Percentiles rank a stretch among this genome's conserved stretches.
Conservation (phyloP, 92 coral and sea anemone genomes). For the Diadumene lineata region DNA sequence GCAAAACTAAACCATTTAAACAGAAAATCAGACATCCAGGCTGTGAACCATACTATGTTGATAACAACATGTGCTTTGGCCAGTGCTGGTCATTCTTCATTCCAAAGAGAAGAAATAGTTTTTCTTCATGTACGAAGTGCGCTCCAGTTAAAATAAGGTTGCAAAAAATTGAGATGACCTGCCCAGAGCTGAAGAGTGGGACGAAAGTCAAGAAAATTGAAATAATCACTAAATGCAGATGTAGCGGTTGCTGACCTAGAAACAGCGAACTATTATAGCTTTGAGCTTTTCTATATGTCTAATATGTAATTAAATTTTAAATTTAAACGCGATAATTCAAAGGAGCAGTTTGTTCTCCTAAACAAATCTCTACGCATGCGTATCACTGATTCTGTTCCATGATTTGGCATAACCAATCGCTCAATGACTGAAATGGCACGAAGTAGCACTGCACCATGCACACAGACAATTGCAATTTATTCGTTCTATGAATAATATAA, state of each 20-base stretch:
- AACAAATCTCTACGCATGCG: too few relatives aligned
- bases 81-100: conserved; percentile 40
- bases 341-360: too few relatives aligned
- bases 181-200: conserved; percentile 13
- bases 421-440: too few relatives aligned
- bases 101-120: conserved; percentile 29
- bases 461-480: too few relatives aligned
- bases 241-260: conserved; percentile 14
- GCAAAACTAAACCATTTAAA: conserved; percentile 14
- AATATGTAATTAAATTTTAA: too few relatives aligned
- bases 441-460: too few relatives aligned
- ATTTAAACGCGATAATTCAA: too few relatives aligned
- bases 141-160: conserved; percentile 20
- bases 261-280: neutral
- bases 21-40: conserved; percentile 42
- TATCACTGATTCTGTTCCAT: too few relatives aligned
- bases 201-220: conserved; percentile 18
- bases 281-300: neutral
- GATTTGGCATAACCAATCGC: too few relatives aligned
- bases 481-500: too few relatives aligned
- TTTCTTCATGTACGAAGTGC: conserved; percentile 36
- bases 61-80: conserved; percentile 39
- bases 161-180: conserved; percentile 20
- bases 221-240: conserved; percentile 25
- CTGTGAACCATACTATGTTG: conserved; percentile 17